Percentiles rank a stretch among this genome's conserved stretches.
Evolutionary conservation across 2,888 invertebrate species (phyloP).

Genomic region (Scaptomyza caliginosa): DNA sequence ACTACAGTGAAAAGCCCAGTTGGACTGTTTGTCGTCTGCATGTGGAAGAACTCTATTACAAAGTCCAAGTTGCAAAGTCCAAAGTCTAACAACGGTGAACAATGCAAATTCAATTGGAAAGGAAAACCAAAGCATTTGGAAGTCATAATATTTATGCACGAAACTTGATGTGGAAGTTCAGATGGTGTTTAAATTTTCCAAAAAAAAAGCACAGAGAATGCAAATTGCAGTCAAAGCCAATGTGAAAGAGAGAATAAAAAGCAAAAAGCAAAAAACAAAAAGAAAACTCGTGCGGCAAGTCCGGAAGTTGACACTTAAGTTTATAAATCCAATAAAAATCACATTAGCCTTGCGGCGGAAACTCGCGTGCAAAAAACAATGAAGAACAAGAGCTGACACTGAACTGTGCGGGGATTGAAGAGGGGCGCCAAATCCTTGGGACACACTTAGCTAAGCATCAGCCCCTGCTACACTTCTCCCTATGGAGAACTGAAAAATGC

Average conservation of each 20-base stretch:
- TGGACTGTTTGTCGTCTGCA: constrained; percentile 26
- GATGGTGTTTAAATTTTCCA: constrained; percentile 43
- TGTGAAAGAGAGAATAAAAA: constrained; percentile 10
- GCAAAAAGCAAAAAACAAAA: not conserved
- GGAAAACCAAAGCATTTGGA: constrained; percentile 32
- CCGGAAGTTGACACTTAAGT: constrained; percentile 73
- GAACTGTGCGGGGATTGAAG: constrained; percentile 15
- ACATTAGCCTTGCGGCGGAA: constrained; percentile 72
- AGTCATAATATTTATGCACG: constrained; percentile 53
- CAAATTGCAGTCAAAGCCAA: constrained; percentile 42
- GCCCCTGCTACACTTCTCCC: not conserved
- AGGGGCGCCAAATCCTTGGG: constrained; percentile 39
- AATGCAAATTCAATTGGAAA: constrained; percentile 62
- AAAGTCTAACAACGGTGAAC: constrained; percentile 40
- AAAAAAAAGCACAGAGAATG: constrained; percentile 13
- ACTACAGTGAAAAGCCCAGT: constrained; percentile 14
- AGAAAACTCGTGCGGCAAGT: constrained; percentile 32
- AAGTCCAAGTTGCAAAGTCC: constrained; percentile 3
- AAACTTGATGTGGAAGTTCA: constrained; percentile 43
- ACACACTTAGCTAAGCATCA: constrained; percentile 63
- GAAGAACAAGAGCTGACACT: constrained; percentile 57
- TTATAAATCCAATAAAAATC: constrained; percentile 79
- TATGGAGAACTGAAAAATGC: constrained; percentile 52
- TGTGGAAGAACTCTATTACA: constrained; percentile 32
- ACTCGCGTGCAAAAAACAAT: constrained; percentile 62